A percentile compares a stretch with the other conserved stretches of the same genome.
phyloP scores from a whole-genome alignment of 2,888 invertebrate genomes.

The Falcaria lacertinaria region DNA sequence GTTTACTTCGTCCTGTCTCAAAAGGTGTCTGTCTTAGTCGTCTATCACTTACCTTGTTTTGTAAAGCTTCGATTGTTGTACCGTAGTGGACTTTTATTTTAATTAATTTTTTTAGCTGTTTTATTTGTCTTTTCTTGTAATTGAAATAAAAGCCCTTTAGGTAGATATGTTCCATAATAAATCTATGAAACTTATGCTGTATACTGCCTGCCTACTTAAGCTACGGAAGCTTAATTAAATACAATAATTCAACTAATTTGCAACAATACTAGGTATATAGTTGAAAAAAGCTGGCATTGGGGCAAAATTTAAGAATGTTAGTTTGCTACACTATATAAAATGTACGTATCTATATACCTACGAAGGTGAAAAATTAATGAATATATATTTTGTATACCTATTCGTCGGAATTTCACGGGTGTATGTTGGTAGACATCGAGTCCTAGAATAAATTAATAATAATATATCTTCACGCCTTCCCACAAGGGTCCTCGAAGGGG shows the following conservation, averaged over 20 bases:
- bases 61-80: too few species aligned
- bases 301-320: too few species aligned
- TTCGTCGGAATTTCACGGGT: constrained; percentile 29
- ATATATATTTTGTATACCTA: constrained; percentile 25
- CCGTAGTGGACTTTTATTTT: neutral
- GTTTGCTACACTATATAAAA: too few species aligned
- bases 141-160: neutral
- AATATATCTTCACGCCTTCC: neutral
- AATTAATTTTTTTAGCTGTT: neutral
- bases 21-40: constrained; percentile 29
- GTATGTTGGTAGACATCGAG: constrained; percentile 21
- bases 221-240: too few species aligned
- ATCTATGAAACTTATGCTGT: too few species aligned
- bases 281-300: too few species aligned
- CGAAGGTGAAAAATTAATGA: neutral
- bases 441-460: constrained; percentile 21
- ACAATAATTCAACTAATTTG: too few species aligned
- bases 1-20: constrained; percentile 73
- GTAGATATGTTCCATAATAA: too few species aligned
- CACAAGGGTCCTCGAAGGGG: too few species aligned
- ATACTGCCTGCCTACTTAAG: too few species aligned
- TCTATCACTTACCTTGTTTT: neutral
- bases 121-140: neutral
- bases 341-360: neutral
- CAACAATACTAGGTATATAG: too few species aligned